Percentiles rank a stretch among this genome's conserved stretches.
These are phyloP conservation scores for Diorhabda carinulata DNA, from an alignment of 1,140 invertebrate genomes.

Conservation along the genomic window DNA sequence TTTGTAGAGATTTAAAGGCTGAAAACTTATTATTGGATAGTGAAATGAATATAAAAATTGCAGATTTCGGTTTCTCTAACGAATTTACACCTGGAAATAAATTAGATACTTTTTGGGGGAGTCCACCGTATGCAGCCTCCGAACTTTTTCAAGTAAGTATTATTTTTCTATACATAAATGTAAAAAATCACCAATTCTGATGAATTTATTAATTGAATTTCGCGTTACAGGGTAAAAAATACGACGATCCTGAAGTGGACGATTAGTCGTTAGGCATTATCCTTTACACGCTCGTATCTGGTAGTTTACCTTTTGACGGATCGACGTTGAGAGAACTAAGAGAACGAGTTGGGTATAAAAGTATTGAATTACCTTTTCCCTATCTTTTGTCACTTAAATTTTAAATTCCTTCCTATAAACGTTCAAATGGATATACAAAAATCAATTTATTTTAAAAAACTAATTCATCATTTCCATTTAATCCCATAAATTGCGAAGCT, in stretches of 20 bases:
- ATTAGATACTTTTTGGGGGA: constrained; percentile 98
- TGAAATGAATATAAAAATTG: constrained; percentile 99
- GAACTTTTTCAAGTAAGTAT: constrained; percentile 92
- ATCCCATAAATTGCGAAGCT: no score
- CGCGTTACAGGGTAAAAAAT: constrained; percentile 80
- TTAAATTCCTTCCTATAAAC: no score
- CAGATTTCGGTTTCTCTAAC: constrained; percentile 99
- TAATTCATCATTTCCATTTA: no score
- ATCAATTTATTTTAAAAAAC: no score
- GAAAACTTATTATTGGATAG: constrained; percentile 98
- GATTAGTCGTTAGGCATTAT: constrained; percentile 99
- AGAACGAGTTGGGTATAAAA: constrained; percentile 70
- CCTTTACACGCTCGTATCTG: constrained; percentile 97
- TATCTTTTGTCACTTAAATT: no score
- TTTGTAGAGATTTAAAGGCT: constrained; percentile 73
- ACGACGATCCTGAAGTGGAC: constrained; percentile 99
- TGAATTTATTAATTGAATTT: no score
- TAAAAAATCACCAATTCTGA: no score
- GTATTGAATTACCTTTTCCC: no score
- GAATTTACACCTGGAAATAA: constrained; percentile 98
- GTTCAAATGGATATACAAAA: no score
- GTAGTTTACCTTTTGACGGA: constrained; percentile 98
- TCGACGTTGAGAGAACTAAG: constrained; percentile 95
- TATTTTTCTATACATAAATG: neutral
- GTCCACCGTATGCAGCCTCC: constrained; percentile 98